phyloP scores from a whole-genome alignment of 2,797 vertebrate species.

The Enteromius fasciolatus region DNA sequence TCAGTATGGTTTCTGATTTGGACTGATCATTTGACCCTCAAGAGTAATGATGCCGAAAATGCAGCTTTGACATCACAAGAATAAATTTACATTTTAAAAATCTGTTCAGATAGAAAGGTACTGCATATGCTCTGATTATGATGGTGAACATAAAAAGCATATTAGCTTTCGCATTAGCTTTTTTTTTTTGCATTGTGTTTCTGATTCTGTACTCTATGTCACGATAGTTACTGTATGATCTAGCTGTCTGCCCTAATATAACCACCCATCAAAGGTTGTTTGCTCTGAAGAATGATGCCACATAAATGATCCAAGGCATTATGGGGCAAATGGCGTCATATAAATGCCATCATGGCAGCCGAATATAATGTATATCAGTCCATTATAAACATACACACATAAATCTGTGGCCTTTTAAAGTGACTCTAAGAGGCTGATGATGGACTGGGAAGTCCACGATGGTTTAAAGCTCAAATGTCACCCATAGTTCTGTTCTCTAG shows the following conservation, averaged over 20 bases:
- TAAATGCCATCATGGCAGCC: constrained; percentile 19
- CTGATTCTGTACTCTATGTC: constrained; percentile 13
- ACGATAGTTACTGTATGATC: constrained; percentile 21
- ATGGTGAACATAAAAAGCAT: background rate
- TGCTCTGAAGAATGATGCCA: constrained; percentile 26
- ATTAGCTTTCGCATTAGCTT: background rate
- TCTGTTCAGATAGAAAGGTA: background rate
- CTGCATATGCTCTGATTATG: background rate
- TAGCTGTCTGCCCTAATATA: constrained; percentile 26
- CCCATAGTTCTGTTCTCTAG: constrained; percentile 4
- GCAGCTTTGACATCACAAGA: background rate
- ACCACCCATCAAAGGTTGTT: constrained; percentile 31
- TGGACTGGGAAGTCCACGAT: background rate
- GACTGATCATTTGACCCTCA: background rate
- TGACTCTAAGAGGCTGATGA: background rate
- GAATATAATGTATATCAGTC: constrained; percentile 25
- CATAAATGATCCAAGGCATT: constrained; percentile 36
- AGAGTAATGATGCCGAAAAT: background rate
- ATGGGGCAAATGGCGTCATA: constrained; percentile 37
- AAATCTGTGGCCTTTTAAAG: constrained; percentile 32
- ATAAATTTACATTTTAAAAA: background rate
- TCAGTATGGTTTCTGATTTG: background rate
- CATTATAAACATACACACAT: constrained; percentile 37
- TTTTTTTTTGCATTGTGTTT: constrained; percentile 3
- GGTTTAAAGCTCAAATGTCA: constrained; percentile 6